Percentiles rank a stretch among this genome's conserved stretches.
Evolutionary conservation across 1,140 invertebrate genomes (phyloP).

Genomic region (Venturia canescens): DNA sequence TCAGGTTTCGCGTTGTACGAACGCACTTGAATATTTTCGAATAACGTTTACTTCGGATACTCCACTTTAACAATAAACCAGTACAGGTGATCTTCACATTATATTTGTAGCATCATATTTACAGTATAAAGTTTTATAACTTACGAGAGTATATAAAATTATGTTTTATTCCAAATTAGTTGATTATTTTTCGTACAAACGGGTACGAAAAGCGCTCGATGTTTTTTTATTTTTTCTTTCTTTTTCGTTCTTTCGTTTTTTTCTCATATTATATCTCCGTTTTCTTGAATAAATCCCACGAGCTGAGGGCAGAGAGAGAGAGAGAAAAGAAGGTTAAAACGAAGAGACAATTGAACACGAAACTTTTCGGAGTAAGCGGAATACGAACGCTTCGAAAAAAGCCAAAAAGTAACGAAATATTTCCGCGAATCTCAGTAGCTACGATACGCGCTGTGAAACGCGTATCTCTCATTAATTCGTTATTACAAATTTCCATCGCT

Average conservation of each 20-base stretch:
- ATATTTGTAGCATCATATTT: constrained; percentile 47
- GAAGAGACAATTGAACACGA: not conserved
- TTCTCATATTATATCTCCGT: not conserved
- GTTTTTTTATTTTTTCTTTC: not conserved
- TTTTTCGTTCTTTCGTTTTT: not conserved
- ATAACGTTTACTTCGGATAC: constrained; percentile 52
- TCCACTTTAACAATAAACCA: constrained; percentile 51
- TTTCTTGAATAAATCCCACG: too few relatives aligned
- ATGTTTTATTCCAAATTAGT: constrained; percentile 43
- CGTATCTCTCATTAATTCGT: constrained; percentile 11
- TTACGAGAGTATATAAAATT: constrained; percentile 50
- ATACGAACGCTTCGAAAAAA: constrained; percentile 18
- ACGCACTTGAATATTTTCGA: constrained; percentile 27
- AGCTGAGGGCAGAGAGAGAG: not conserved
- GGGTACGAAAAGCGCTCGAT: constrained; percentile 32
- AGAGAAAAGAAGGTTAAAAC: not conserved
- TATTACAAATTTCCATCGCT: not conserved
- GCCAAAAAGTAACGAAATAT: not conserved
- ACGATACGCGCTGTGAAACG: constrained; percentile 1
- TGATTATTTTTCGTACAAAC: constrained; percentile 35
- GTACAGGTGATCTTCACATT: constrained; percentile 44
- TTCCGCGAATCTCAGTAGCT: constrained; percentile 1
- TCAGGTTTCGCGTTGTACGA: too few relatives aligned
- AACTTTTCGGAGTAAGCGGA: not conserved
- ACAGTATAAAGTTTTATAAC: constrained; percentile 51